phyloP scores from a whole-genome alignment of 2,888 invertebrate genomes.

The Atrina japonica region DNA sequence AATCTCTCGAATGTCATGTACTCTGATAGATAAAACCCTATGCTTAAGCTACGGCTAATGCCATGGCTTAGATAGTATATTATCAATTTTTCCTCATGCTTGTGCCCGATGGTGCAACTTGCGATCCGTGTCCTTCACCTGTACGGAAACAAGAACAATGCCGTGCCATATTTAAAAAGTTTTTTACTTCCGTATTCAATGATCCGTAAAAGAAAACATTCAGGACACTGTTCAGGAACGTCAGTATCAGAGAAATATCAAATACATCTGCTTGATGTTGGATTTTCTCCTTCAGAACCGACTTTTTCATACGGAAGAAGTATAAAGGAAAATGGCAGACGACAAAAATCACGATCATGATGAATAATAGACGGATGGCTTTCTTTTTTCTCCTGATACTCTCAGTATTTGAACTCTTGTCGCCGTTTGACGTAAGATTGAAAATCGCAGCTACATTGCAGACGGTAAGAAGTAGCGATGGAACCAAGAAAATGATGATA shows the following conservation, averaged over 20 bases:
- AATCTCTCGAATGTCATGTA: too few relatives aligned
- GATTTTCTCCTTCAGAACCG: conserved; percentile 10
- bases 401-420: neutral
- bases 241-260: conserved; percentile 19
- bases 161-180: neutral
- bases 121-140: too few relatives aligned
- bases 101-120: too few relatives aligned
- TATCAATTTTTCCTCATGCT: too few relatives aligned
- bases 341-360: conserved; percentile 34
- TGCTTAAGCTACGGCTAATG: too few relatives aligned
- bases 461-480: conserved; percentile 9
- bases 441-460: conserved; percentile 30
- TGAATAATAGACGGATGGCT: conserved; percentile 22
- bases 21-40: too few relatives aligned
- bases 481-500: conserved; percentile 28
- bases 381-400: conserved; percentile 7
- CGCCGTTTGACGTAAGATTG: too few relatives aligned
- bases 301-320: conserved; percentile 17
- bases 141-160: neutral
- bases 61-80: too few relatives aligned
- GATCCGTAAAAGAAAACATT: conserved; percentile 41
- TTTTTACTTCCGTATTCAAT: conserved; percentile 29
- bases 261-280: neutral
- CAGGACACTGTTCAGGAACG: conserved; percentile 32
- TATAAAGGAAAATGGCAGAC: conserved; percentile 33